Percentiles rank a stretch among this genome's conserved stretches.
Conservation (phyloP, 2,888 invertebrate genomes). For the Mellilla xanthometata region DNA sequence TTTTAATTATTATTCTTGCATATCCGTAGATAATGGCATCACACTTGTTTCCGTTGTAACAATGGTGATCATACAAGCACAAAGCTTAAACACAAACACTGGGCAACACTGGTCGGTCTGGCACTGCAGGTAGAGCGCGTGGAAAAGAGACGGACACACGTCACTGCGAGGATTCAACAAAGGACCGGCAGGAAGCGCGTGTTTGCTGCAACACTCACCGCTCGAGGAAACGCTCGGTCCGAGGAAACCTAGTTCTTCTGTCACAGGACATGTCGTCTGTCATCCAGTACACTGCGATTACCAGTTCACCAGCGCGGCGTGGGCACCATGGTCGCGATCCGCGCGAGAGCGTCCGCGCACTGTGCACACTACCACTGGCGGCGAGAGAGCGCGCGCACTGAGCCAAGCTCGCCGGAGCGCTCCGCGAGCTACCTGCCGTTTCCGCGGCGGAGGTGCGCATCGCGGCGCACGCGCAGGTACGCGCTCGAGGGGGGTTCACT, state of each 20-base stretch:
- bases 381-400: slow-evolving; percentile 81
- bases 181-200: slow-evolving; percentile 66
- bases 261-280: slow-evolving; percentile 79
- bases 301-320: slow-evolving; percentile 69
- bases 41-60: slow-evolving; percentile 31
- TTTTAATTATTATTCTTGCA: slow-evolving; percentile 33
- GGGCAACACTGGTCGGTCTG: slow-evolving; percentile 28
- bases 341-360: slow-evolving; percentile 69
- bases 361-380: slow-evolving; percentile 77
- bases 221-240: slow-evolving; percentile 77
- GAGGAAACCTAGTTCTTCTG: slow-evolving; percentile 79
- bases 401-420: slow-evolving; percentile 56
- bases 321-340: slow-evolving; percentile 66
- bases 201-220: slow-evolving; percentile 74
- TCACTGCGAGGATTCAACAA: slow-evolving; percentile 71
- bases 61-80: slow-evolving; percentile 25
- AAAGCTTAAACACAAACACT: slow-evolving; percentile 28
- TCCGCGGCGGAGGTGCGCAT: slow-evolving; percentile 76
- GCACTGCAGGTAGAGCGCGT: slow-evolving; percentile 54
- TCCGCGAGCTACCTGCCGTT: slow-evolving; percentile 69
- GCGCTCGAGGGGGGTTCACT: slow-evolving; percentile 42
- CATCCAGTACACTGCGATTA: slow-evolving; percentile 61
- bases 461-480: slow-evolving; percentile 75
- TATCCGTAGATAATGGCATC: slow-evolving; percentile 38
- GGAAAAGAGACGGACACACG: slow-evolving; percentile 73